phyloP scores from a whole-genome alignment of 1,140 invertebrate genomes.

The Drosophila hydei region DNA sequence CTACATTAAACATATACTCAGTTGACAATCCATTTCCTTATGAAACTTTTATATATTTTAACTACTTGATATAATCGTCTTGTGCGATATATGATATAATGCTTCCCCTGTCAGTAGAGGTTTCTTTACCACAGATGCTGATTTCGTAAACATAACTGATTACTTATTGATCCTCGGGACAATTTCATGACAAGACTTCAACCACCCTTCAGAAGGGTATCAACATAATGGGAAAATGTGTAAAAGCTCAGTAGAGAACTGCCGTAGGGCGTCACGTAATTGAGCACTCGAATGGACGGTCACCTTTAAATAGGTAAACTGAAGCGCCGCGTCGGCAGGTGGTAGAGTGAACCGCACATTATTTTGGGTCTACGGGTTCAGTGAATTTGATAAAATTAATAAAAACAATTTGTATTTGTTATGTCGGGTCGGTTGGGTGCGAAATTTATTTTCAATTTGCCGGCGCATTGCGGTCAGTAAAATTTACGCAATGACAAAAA shows the following conservation, averaged over 20 bases:
- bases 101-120: no score
- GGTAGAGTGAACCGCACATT: slow-evolving; percentile 35
- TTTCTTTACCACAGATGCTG: no score
- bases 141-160: no score
- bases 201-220: background rate
- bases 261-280: slow-evolving; percentile 45
- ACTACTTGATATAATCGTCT: no score
- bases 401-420: slow-evolving; percentile 73
- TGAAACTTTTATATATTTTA: no score
- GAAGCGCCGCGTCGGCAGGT: slow-evolving; percentile 37
- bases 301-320: slow-evolving; percentile 11
- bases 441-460: slow-evolving; percentile 68
- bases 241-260: background rate
- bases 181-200: background rate
- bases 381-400: slow-evolving; percentile 72
- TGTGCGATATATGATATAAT: no score
- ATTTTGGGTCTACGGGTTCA: slow-evolving; percentile 65
- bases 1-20: no score
- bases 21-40: no score
- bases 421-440: slow-evolving; percentile 32
- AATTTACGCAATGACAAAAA: slow-evolving; percentile 17
- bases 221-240: slow-evolving; percentile 19
- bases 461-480: slow-evolving; percentile 44
- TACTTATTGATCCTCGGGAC: no score
- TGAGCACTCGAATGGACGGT: slow-evolving; percentile 62